Conservation (phyloP, 1,140 invertebrate species). For the Kradibia gibbosae region DNA sequence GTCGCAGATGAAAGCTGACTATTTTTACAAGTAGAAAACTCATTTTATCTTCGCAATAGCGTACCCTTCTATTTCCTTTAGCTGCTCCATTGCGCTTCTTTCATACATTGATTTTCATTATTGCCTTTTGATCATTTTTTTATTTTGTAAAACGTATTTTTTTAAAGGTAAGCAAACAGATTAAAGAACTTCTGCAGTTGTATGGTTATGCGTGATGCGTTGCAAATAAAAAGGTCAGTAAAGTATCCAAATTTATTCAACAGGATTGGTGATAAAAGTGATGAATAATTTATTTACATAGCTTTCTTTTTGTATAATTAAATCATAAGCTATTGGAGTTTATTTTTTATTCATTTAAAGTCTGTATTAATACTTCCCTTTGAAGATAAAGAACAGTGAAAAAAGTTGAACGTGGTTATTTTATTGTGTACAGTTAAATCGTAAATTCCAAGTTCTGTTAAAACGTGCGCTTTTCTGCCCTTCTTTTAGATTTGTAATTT, state of each 20-base stretch:
- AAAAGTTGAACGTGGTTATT: too few species aligned
- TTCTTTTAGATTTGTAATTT: neutral
- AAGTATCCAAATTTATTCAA: slow-evolving; percentile 23
- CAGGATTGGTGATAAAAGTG: too few species aligned
- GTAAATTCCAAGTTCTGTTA: too few species aligned
- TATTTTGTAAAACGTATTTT: neutral
- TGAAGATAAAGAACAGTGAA: too few species aligned
- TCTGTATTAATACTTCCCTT: too few species aligned
- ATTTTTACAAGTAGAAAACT: neutral
- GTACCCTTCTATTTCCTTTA: neutral
- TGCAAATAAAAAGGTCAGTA: neutral
- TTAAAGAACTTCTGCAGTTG: neutral
- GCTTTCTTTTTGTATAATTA: too few species aligned
- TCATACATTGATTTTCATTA: slow-evolving; percentile 3
- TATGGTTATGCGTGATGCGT: neutral
- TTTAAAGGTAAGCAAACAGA: slow-evolving; percentile 26
- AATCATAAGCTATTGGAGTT: too few species aligned
- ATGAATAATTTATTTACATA: too few species aligned
- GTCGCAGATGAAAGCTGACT: neutral
- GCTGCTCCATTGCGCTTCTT: neutral
- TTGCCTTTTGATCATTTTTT: neutral
- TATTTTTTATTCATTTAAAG: too few species aligned
- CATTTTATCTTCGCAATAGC: neutral
- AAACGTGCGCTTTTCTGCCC: neutral
- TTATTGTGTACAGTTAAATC: too few species aligned